Evolutionary conservation across 2,113 vertebrate species (phyloP).

Genomic region (Gila orcuttii): DNA sequence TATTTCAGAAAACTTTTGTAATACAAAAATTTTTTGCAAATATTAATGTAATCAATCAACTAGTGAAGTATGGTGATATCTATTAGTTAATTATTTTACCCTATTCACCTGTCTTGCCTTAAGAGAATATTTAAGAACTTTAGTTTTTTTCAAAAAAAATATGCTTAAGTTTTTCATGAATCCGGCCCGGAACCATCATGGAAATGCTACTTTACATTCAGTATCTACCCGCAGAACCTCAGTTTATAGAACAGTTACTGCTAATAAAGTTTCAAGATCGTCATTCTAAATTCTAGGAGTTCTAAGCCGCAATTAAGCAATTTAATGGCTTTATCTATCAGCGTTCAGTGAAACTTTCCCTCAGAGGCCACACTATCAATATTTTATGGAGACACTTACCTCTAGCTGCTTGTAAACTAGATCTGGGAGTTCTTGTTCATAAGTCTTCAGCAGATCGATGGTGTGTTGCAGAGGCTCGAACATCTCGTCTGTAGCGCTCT

Average conservation of each 20-base stretch:
- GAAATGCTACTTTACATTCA: not conserved
- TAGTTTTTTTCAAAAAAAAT: too few species aligned
- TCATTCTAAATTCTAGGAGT: not conserved
- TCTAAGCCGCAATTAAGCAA: not conserved
- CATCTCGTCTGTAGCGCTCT: constrained; percentile 82
- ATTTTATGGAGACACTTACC: constrained; percentile 73
- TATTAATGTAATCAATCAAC: too few species aligned
- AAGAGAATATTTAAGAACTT: too few species aligned
- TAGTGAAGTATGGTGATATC: too few species aligned
- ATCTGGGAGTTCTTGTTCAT: constrained; percentile 87
- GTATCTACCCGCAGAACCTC: not conserved
- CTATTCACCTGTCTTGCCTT: too few species aligned
- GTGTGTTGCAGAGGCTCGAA: constrained; percentile 92
- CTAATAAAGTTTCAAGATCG: not conserved
- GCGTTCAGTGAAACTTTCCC: not conserved
- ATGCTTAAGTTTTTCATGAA: too few species aligned
- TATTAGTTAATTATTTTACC: too few species aligned
- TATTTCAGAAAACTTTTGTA: too few species aligned
- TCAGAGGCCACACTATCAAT: constrained; percentile 73
- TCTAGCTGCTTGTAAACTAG: constrained; percentile 85
- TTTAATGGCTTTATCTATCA: not conserved
- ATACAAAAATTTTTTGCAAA: too few species aligned
- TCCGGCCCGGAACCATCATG: not conserved
- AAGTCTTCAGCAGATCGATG: constrained; percentile 84
- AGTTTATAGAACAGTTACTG: too few species aligned